Base-by-base conservation (phyloP, 2,888 invertebrate species). In the Caenorhabditis zanzibari region DNA sequence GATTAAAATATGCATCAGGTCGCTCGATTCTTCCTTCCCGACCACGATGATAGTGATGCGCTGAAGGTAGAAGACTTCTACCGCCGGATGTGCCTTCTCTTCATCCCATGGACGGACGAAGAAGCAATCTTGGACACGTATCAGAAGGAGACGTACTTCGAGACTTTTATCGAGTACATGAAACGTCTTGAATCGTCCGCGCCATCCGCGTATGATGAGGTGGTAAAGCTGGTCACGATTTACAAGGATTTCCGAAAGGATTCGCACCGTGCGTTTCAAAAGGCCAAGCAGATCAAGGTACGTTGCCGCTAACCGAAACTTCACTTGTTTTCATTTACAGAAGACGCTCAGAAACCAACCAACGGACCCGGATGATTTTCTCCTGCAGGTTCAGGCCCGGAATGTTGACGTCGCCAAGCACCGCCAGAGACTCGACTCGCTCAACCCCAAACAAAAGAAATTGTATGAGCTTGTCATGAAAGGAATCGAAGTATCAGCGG, bases 21-120 rank as follows among this genome's bases (percentile, higher is more conserved):
- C 2, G 61, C 41, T 6, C 19, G 61, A 12, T 61, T 61, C 61
- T 61, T 1, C 19, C 12, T 61, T 0, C 61, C 61, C 2, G 38
- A 4, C 14, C 24, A 41, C 22, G 26, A 61, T 41, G 38, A 7
- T 1, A 14, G 4, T 2, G 41, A 24, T 14, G 9, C 41, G 2
- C 1, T 14, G 3, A n/a, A 41, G 14, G 0, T 1, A 1, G 61
- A 61, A n/a, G 61, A 61, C 9, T 61, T 61, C 22, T 58, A 58
- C 44, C 41, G 71, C 1, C 4, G 71, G 12, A 38, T 71, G 38
- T 71, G 71, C 22, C n/a, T 71, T 0, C 19, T 59, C 7, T 71
- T 71, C 32, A 28, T 71, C n/a, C 58, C 58, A 9, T 71, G 58
- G 71, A 9, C 44, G 2, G 41, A 44, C 0, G 56, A 71, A 24